Evolutionary conservation across 2,797 vertebrate genomes (phyloP).

Genomic region (Crocodylus rhombifer): DNA sequence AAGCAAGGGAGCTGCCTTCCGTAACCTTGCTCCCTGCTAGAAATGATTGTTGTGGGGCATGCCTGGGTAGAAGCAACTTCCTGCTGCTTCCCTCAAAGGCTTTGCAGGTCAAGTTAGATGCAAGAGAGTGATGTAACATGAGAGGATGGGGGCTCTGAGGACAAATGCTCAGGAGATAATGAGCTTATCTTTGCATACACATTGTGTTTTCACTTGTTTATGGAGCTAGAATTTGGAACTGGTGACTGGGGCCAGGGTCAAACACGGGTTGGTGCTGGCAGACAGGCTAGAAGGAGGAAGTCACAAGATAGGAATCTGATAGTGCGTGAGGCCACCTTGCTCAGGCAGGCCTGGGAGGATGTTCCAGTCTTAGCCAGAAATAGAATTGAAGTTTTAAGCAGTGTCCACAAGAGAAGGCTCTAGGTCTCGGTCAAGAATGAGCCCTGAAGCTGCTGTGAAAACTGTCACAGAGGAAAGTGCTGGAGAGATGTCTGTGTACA

Average conservation of each 20-base stretch:
- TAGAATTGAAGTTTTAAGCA: neutral
- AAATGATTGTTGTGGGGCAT: no score
- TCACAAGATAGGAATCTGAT: neutral
- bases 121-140: neutral
- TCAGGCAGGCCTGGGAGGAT: neutral
- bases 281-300: neutral
- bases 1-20: neutral
- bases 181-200: neutral
- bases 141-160: neutral
- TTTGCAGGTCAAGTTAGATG: neutral
- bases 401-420: neutral
- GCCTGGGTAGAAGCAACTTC: no score
- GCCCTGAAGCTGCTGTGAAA: neutral
- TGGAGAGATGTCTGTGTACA: neutral
- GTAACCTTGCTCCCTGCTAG: neutral
- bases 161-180: neutral
- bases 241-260: neutral
- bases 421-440: neutral
- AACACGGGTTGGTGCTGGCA: neutral
- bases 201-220: neutral
- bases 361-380: neutral
- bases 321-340: neutral
- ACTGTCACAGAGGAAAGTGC: neutral
- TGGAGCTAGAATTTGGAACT: neutral
- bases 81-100: neutral